These are phyloP conservation scores for Narcine bancroftii DNA, from an alignment of 2,113 vertebrate species.

Conservation along the genomic window DNA sequence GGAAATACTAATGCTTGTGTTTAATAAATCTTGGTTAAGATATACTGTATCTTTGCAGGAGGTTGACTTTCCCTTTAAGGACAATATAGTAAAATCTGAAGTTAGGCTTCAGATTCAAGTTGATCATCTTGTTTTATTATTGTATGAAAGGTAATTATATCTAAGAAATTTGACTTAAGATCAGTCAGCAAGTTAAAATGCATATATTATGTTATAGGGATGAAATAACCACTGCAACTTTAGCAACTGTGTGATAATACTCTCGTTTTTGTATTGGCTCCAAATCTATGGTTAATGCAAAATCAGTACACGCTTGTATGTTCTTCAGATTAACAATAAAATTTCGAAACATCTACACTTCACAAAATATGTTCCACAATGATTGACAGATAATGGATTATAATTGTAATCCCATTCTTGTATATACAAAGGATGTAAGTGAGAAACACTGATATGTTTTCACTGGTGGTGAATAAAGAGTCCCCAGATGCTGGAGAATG, in stretches of 20 bases:
- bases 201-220: slow-evolving; percentile 43
- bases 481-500: no score
- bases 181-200: slow-evolving; percentile 55
- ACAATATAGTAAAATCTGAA: slow-evolving; percentile 50
- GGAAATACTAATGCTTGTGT: not conserved
- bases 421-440: not conserved
- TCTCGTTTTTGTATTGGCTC: slow-evolving; percentile 65
- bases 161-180: slow-evolving; percentile 50
- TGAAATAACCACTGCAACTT: slow-evolving; percentile 61
- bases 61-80: slow-evolving; percentile 67
- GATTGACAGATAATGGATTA: not conserved
- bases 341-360: slow-evolving; percentile 48
- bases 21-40: not conserved
- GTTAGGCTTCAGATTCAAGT: slow-evolving; percentile 55
- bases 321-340: slow-evolving; percentile 75
- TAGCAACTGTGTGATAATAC: slow-evolving; percentile 64
- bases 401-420: not conserved
- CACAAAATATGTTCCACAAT: not conserved
- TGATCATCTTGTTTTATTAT: slow-evolving; percentile 56
- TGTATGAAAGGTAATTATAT: slow-evolving; percentile 51
- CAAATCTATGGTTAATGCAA: slow-evolving; percentile 66
- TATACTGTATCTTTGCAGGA: not conserved
- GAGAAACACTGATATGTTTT: not conserved
- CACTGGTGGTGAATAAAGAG: no score
- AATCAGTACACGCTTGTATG: slow-evolving; percentile 68